phyloP scores from a whole-genome alignment of 2,888 invertebrate genomes.

The Dexiosoma caninum region DNA sequence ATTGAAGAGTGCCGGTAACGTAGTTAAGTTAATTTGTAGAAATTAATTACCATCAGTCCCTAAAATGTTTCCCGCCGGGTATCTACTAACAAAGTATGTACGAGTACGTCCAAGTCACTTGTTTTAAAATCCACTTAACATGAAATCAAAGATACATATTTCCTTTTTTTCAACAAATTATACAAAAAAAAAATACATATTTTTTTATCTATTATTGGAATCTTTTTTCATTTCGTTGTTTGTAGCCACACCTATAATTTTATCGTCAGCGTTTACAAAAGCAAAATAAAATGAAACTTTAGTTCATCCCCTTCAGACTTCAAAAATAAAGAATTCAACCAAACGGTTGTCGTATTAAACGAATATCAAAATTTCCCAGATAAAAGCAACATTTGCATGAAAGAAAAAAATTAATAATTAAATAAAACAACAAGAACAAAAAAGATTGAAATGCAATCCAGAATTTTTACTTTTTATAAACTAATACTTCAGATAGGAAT shows the following conservation, averaged over 20 bases:
- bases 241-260: constrained; percentile 31
- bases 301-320: neutral
- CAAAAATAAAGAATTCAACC: neutral
- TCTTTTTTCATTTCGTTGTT: neutral
- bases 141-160: neutral
- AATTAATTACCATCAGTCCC: no score
- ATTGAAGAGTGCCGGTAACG: no score
- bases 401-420: neutral
- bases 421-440: no score
- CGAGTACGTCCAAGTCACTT: no score
- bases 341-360: constrained; percentile 9
- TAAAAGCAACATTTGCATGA: constrained; percentile 51
- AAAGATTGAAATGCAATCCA: neutral
- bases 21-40: no score
- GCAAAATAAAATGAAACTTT: neutral
- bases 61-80: no score
- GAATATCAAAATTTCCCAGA: constrained; percentile 37
- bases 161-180: neutral
- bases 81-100: no score
- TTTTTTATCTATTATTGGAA: constrained; percentile 6
- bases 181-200: neutral
- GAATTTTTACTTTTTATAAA: neutral
- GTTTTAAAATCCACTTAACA: no score
- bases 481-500: constrained; percentile 21
- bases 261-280: neutral